Evolutionary conservation across 30 jellyfish, hydroid and myxozoan genomes (phyloP).

Genomic region (Sanderia malayensis): DNA sequence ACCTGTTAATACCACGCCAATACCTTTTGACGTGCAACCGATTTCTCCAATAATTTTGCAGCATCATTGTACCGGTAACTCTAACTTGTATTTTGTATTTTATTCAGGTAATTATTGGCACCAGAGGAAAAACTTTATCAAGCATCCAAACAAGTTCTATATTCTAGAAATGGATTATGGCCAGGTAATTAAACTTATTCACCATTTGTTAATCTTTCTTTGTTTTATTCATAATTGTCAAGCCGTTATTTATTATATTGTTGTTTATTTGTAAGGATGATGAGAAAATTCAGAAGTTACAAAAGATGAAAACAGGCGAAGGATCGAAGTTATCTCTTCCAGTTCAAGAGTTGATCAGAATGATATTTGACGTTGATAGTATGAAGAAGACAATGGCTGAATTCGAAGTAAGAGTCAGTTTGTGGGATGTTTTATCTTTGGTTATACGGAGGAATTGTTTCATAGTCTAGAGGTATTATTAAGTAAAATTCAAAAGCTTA

Average conservation of each 20-base stretch:
- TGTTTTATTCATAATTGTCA: no score
- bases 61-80: no score
- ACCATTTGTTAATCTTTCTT: no score
- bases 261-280: slow-evolving; percentile 67
- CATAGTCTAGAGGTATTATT: no score
- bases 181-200: slow-evolving; percentile 77
- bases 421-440: no score
- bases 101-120: slow-evolving; percentile 49
- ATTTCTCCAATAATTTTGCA: no score
- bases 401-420: slow-evolving; percentile 96
- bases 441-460: no score
- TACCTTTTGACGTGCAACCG: no score
- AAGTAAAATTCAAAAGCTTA: no score
- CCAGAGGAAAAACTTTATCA: slow-evolving; percentile 50
- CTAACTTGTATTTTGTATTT: no score
- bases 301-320: slow-evolving; percentile 41
- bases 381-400: slow-evolving; percentile 96
- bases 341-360: slow-evolving; percentile 58
- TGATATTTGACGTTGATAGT: slow-evolving; percentile 83
- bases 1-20: no score
- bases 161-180: slow-evolving; percentile 92
- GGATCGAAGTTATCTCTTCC: slow-evolving; percentile 56
- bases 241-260: no score
- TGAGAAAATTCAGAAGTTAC: slow-evolving; percentile 39
- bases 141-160: slow-evolving; percentile 73